Evolutionary conservation across 2,797 vertebrate genomes (phyloP), one percentile per base, ranked within the genome.

Genomic region (Furcifer pardalis): DNA sequence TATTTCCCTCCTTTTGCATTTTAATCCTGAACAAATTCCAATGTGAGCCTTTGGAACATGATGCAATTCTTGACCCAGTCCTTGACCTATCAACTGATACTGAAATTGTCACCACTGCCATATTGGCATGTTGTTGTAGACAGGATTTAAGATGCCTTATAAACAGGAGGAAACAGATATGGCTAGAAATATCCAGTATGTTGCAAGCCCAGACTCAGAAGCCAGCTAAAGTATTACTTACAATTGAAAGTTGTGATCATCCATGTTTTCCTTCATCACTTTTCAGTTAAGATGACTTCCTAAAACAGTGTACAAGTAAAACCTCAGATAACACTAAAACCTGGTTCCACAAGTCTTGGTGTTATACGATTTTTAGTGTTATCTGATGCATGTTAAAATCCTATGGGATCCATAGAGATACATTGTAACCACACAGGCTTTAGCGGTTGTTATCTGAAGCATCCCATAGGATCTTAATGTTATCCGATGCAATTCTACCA

Each of bases 181-280:
- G 35, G 82, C 63, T 42, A n/a, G 1, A 42, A 37, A 10, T 2
- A 83, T 81, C 15, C 52, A 73, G 81, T 74, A 46, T 56, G 5
- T 49, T 86, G 4, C 15, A 2, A n/a, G 2, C 83, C 10, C 78
- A 85, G 66, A 2, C 84, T 71, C 2, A 37, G 17, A 49, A 59
- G 1, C 21, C 1, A 13, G 4, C 69, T 84, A 46, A 1, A 56
- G 1, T 8, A 32, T 1, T 63, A 10, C 17, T 4, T 49, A 46
- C 35, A 77, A 82, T 21, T 81, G 60, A 84, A 77, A 21, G n/a
- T 81, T 81, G 44, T 27, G 44, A 84, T 72, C 8, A 49, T 63
- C 13, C 0, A 5, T 12, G 56, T 30, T 72, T 32, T 59, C 27
- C 23, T 27, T 27, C 23, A 37, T 82, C 52, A 56, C 52, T 56